These are phyloP conservation scores for Holacanthella duospinosa DNA, from an alignment of 2,888 invertebrate genomes.

Conservation along the genomic window DNA sequence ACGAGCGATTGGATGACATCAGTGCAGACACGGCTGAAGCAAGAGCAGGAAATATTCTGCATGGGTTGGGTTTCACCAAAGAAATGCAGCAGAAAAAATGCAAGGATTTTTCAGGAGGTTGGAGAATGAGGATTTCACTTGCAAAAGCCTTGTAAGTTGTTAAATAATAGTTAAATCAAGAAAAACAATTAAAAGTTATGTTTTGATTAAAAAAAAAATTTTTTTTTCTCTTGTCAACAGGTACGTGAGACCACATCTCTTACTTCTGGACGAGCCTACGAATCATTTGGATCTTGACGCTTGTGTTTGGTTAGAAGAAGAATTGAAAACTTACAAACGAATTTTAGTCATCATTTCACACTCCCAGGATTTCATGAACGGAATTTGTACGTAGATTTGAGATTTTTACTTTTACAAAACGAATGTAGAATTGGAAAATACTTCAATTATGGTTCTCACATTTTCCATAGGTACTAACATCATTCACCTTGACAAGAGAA, in stretches of 20 bases:
- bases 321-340: constrained; percentile 88
- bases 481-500: constrained; percentile 84
- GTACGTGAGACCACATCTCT: constrained; percentile 47
- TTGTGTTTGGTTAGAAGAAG: constrained; percentile 98
- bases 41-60: constrained; percentile 84
- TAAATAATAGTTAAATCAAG: background rate
- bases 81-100: constrained; percentile 54
- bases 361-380: constrained; percentile 98
- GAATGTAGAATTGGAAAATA: no score
- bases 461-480: no score
- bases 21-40: constrained; percentile 91
- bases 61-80: constrained; percentile 86
- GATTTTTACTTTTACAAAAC: no score
- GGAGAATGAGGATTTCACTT: constrained; percentile 54
- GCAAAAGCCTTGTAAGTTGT: constrained; percentile 40
- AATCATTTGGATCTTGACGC: constrained; percentile 67
- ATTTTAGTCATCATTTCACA: constrained; percentile 96
- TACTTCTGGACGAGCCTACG: constrained; percentile 51
- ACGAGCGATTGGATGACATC: constrained; percentile 93
- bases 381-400: constrained; percentile 87
- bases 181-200: background rate
- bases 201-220: constrained; percentile 1
- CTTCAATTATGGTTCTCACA: no score
- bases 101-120: constrained; percentile 56
- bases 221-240: constrained; percentile 5